Evolutionary conservation across 2,113 vertebrate species (phyloP).

Genomic region (Silurus meridionalis): DNA sequence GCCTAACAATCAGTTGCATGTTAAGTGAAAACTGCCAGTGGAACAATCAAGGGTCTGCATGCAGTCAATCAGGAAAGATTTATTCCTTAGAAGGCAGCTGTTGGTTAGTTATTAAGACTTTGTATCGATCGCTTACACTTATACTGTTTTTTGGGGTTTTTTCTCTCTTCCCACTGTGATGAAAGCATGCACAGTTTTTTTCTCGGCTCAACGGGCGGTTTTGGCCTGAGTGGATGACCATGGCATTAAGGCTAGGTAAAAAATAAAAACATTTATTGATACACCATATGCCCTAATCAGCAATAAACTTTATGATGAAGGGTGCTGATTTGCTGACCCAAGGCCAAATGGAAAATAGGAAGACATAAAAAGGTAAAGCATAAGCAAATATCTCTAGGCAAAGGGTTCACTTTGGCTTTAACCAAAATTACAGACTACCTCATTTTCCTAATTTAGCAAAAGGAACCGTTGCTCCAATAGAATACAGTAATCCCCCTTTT

Average conservation of each 20-base stretch:
- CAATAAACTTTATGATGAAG: slow-evolving; percentile 58
- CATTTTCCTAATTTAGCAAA: background rate
- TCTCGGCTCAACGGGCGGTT: slow-evolving; percentile 24
- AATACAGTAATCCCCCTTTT: too few species aligned
- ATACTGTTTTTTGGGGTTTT: slow-evolving; percentile 42
- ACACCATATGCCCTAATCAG: slow-evolving; percentile 58
- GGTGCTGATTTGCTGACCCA: slow-evolving; percentile 66
- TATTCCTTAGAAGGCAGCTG: slow-evolving; percentile 58
- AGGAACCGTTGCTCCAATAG: background rate
- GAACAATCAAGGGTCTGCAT: slow-evolving; percentile 26
- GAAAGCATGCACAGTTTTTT: slow-evolving; percentile 52
- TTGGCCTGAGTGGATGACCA: slow-evolving; percentile 1
- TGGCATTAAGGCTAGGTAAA: slow-evolving; percentile 57
- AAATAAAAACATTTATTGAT: slow-evolving; percentile 58
- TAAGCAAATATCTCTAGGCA: slow-evolving; percentile 68
- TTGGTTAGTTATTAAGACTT: slow-evolving; percentile 67
- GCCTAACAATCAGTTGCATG: slow-evolving; percentile 73
- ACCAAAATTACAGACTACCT: background rate
- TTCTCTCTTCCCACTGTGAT: slow-evolving; percentile 40
- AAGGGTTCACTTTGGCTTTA: slow-evolving; percentile 59
- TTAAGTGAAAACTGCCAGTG: slow-evolving; percentile 67
- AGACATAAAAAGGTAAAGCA: slow-evolving; percentile 65
- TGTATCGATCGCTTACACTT: slow-evolving; percentile 69
- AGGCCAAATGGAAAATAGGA: slow-evolving; percentile 64
- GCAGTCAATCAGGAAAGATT: slow-evolving; percentile 53